Evolutionary conservation across 1,140 invertebrate species (phyloP).

Genomic region (Aleiodes sp.): DNA sequence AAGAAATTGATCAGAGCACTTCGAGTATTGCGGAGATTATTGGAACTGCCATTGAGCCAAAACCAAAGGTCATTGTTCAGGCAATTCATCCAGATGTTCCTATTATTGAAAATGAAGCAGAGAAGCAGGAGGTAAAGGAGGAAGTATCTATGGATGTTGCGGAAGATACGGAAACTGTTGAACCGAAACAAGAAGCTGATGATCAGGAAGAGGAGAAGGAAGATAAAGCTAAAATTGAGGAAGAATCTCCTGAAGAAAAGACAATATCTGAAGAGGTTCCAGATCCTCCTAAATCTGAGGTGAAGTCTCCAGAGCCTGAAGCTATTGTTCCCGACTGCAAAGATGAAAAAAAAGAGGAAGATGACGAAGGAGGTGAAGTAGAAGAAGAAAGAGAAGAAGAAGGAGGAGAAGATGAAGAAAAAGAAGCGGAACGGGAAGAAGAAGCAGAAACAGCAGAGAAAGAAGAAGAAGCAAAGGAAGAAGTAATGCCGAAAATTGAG

Average conservation of each 20-base stretch:
- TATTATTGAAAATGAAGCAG: conserved; percentile 26
- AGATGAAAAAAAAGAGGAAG: conserved; percentile 33
- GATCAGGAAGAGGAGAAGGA: conserved; percentile 30
- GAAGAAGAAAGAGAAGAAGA: conserved; percentile 49
- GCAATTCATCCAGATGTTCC: neutral
- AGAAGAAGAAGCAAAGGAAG: conserved; percentile 36
- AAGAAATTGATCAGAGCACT: conserved; percentile 59
- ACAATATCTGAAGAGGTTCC: neutral
- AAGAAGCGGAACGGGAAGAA: neutral
- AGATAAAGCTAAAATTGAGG: conserved; percentile 15
- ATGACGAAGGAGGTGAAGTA: conserved; percentile 42
- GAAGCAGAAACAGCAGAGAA: neutral
- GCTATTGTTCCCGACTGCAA: no score
- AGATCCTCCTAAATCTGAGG: neutral
- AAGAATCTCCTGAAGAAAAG: neutral
- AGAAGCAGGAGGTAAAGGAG: conserved; percentile 43
- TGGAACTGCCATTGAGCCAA: conserved; percentile 52
- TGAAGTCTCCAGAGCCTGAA: conserved; percentile 25
- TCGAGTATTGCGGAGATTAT: conserved; percentile 63
- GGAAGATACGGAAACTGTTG: conserved; percentile 2
- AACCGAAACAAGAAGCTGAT: conserved; percentile 29
- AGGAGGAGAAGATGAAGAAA: neutral
- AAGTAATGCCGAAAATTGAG: no score
- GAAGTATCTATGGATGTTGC: conserved; percentile 35
- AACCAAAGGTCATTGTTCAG: conserved; percentile 48